These are phyloP conservation scores for Eupeodes corollae DNA, from an alignment of 1,140 invertebrate species.

Conservation along the genomic window DNA sequence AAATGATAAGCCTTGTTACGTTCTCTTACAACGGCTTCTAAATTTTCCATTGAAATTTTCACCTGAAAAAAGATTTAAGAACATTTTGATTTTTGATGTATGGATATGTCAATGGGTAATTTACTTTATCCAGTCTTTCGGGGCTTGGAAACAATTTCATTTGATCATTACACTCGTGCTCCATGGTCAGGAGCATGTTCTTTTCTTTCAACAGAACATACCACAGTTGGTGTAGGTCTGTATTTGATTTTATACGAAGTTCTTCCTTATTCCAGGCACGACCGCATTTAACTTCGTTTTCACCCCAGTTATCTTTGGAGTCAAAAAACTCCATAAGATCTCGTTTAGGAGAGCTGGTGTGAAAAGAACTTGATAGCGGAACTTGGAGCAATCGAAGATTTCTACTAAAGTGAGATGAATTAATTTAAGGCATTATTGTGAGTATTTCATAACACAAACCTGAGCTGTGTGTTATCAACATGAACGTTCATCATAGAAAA, in stretches of 20 bases:
- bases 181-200: conserved; percentile 97
- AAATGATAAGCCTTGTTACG: conserved; percentile 82
- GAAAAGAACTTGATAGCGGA: too few relatives aligned
- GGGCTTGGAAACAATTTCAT: conserved; percentile 78
- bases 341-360: conserved; percentile 8
- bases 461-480: too few relatives aligned
- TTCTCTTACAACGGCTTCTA: conserved; percentile 85
- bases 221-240: conserved; percentile 97
- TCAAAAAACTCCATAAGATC: conserved; percentile 91
- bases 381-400: too few relatives aligned
- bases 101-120: not conserved
- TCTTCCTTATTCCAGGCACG: conserved; percentile 85
- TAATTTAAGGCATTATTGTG: too few relatives aligned
- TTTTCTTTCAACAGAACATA: conserved; percentile 89
- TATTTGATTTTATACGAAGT: conserved; percentile 87
- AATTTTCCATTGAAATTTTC: conserved; percentile 89
- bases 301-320: conserved; percentile 72
- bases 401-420: too few relatives aligned
- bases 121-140: conserved; percentile 90
- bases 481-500: too few relatives aligned
- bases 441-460: too few relatives aligned
- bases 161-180: conserved; percentile 63
- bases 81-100: not conserved
- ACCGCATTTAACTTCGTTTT: conserved; percentile 66
- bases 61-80: conserved; percentile 15